These are phyloP conservation scores for Thelaira solivaga DNA, from an alignment of 2,888 invertebrate species.

Conservation along the genomic window DNA sequence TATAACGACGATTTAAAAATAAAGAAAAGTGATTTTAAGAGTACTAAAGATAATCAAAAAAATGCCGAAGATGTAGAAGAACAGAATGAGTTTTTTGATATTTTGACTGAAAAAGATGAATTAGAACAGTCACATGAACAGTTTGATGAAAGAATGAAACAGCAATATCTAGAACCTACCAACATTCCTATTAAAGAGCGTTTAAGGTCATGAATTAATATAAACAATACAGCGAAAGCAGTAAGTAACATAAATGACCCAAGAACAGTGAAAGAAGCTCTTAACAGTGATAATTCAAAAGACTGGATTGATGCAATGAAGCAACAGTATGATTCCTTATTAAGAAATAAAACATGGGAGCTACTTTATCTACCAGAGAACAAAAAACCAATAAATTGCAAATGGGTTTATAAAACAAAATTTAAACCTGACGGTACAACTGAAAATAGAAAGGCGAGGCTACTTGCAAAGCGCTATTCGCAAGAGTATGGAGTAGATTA, in stretches of 20 bases:
- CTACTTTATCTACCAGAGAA: background rate
- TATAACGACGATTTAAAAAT: background rate
- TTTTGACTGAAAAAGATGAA: no score
- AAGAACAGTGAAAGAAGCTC: background rate
- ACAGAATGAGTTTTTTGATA: background rate
- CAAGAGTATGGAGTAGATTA: background rate
- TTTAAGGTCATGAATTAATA: background rate
- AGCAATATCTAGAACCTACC: background rate
- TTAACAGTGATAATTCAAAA: background rate
- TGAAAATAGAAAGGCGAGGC: background rate
- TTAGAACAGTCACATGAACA: no score
- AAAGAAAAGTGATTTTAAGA: no score
- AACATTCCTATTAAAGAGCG: background rate
- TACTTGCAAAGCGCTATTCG: background rate
- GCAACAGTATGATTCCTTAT: background rate
- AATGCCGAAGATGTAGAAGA: background rate
- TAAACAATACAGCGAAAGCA: background rate
- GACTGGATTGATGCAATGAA: background rate
- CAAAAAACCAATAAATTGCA: slow-evolving; percentile 4
- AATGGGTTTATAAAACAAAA: slow-evolving; percentile 4
- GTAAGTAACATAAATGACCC: background rate
- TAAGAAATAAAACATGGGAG: background rate
- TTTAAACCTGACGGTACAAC: background rate
- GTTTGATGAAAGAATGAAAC: background rate
- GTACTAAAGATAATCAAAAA: background rate